Conservation (phyloP, 2,113 vertebrate genomes). For the Nibea albiflora region DNA sequence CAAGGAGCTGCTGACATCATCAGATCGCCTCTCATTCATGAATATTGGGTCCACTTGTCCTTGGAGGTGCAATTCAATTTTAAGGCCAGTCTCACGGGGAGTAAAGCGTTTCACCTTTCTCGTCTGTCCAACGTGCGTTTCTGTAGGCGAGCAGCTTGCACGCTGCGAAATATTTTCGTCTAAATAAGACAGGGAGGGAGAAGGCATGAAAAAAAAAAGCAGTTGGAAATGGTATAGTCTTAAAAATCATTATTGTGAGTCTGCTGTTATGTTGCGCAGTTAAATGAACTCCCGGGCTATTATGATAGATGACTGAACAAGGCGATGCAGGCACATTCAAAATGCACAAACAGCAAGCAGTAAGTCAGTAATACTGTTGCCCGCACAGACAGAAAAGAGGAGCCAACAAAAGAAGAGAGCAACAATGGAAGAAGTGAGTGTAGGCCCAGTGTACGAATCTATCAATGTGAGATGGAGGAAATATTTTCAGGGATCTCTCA, state of each 20-base stretch:
- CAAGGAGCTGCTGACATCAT: slow-evolving; percentile 69
- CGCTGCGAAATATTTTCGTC: not conserved
- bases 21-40: slow-evolving; percentile 43
- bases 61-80: slow-evolving; percentile 33
- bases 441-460: not conserved
- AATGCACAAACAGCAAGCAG: not conserved
- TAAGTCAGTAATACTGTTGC: not conserved
- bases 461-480: not conserved
- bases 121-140: not conserved
- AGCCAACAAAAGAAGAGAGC: not conserved
- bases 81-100: slow-evolving; percentile 16
- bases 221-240: not conserved
- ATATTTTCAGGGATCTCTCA: not conserved
- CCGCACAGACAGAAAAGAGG: not conserved
- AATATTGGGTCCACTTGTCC: slow-evolving; percentile 40
- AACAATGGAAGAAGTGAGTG: not conserved
- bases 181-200: not conserved
- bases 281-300: not conserved
- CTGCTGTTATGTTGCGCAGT: not conserved
- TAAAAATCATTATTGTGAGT: not conserved
- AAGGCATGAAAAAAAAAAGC: not conserved
- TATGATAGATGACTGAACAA: not conserved
- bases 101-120: slow-evolving; percentile 22
- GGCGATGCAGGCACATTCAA: not conserved
- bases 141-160: not conserved